A percentile compares a stretch with the other conserved stretches of the same genome.
These are phyloP conservation scores for Zaprionus tsacasi DNA, from an alignment of 1,140 invertebrate genomes.

Conservation along the genomic window DNA sequence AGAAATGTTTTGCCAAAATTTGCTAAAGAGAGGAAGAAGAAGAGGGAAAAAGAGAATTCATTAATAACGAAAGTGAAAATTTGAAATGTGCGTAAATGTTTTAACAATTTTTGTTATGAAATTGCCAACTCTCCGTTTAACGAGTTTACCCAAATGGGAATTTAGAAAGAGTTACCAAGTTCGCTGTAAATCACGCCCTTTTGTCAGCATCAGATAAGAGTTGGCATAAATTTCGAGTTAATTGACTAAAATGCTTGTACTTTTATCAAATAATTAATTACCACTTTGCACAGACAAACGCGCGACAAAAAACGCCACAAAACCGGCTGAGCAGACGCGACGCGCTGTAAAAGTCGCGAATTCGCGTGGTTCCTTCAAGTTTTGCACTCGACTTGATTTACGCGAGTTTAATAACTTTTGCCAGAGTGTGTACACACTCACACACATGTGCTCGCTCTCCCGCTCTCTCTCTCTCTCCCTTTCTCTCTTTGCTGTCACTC, in stretches of 20 bases:
- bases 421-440: not conserved
- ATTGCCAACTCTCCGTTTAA: not conserved
- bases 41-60: not conserved
- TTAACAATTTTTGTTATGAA: not conserved
- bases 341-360: slow-evolving; percentile 26
- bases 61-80: slow-evolving; percentile 5
- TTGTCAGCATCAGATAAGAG: slow-evolving; percentile 72
- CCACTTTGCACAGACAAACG: slow-evolving; percentile 27
- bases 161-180: not conserved
- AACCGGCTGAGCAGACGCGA: slow-evolving; percentile 8
- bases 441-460: not conserved
- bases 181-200: slow-evolving; percentile 68
- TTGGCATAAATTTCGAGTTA: slow-evolving; percentile 77
- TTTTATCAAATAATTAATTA: slow-evolving; percentile 81
- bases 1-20: not conserved
- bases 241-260: slow-evolving; percentile 80
- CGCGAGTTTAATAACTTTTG: slow-evolving; percentile 44
- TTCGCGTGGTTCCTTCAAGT: slow-evolving; percentile 15
- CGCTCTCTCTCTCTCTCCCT: not conserved
- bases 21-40: too few species aligned
- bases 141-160: slow-evolving; percentile 11
- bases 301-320: not conserved
- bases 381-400: slow-evolving; percentile 40
- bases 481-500: slow-evolving; percentile 32
- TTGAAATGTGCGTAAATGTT: not conserved